A percentile compares a stretch with the other conserved stretches of the same genome.
Evolutionary conservation across 2,797 vertebrate genomes (phyloP).

Genomic region (Poecilia velifera): DNA sequence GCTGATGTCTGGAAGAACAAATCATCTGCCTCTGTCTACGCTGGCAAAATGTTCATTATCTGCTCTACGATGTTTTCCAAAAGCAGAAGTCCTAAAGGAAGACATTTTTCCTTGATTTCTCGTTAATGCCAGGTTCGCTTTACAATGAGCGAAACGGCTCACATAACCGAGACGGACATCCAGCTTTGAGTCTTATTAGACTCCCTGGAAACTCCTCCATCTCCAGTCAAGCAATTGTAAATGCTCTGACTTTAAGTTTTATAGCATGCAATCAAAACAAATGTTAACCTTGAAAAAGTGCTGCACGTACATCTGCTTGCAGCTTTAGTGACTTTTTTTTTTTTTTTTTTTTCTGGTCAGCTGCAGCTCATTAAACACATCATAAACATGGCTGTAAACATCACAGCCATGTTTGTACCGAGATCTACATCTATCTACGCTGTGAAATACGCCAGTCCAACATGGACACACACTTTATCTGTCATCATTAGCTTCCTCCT

Average conservation of each 20-base stretch:
- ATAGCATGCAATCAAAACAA: constrained; percentile 3
- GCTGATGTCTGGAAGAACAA: constrained; percentile 1
- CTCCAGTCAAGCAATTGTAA: background rate
- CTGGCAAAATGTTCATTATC: background rate
- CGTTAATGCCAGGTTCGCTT: background rate
- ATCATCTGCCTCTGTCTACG: background rate
- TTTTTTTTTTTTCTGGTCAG: background rate
- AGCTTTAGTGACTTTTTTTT: constrained; percentile 13
- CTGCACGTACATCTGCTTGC: background rate
- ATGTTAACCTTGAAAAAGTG: background rate
- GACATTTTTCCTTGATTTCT: background rate
- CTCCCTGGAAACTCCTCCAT: background rate
- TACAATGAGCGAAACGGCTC: background rate
- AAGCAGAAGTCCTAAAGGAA: background rate
- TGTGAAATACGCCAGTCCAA: no score
- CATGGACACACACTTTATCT: no score
- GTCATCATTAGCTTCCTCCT: background rate
- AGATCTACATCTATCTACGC: no score
- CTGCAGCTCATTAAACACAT: constrained; percentile 1
- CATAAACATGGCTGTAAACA: constrained; percentile 6
- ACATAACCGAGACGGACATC: background rate
- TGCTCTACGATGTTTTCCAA: background rate
- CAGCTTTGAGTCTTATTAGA: background rate
- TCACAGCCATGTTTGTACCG: background rate
- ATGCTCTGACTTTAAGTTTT: background rate